phyloP scores from a whole-genome alignment of 2,888 invertebrate genomes.

The Drosophila austrosaltans region DNA sequence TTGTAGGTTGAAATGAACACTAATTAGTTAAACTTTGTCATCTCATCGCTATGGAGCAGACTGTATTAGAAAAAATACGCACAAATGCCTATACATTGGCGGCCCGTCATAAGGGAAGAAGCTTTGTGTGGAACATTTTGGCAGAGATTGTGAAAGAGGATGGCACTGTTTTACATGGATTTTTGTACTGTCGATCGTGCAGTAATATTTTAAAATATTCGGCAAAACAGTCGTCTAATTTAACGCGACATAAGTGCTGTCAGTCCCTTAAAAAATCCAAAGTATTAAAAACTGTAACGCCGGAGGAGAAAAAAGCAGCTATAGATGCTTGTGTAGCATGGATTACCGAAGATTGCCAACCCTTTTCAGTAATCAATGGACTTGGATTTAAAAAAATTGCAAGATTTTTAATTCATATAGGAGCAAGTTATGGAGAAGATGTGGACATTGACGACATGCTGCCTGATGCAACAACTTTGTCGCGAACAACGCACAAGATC shows the following conservation, averaged over 20 bases:
- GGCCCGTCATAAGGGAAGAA: background rate
- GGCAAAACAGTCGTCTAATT: too few relatives aligned
- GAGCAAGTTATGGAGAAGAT: too few relatives aligned
- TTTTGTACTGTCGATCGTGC: constrained; percentile 37
- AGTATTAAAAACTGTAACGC: constrained; percentile 21
- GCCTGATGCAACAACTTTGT: constrained; percentile 45
- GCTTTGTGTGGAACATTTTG: constrained; percentile 33
- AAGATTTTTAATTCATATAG: too few relatives aligned
- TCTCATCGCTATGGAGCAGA: too few relatives aligned
- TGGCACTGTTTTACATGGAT: constrained; percentile 35
- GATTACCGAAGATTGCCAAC: too few relatives aligned
- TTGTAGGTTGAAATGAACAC: too few relatives aligned
- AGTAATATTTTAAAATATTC: background rate
- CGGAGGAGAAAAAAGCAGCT: constrained; percentile 23
- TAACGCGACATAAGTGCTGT: constrained; percentile 44
- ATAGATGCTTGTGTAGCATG: too few relatives aligned
- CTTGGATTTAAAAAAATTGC: too few relatives aligned
- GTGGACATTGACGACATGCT: constrained; percentile 11
- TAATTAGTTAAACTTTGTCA: too few relatives aligned
- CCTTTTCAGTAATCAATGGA: too few relatives aligned
- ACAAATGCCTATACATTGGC: too few relatives aligned
- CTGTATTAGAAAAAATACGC: too few relatives aligned
- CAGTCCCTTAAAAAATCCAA: constrained; percentile 32
- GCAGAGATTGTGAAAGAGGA: constrained; percentile 38
- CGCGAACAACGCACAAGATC: constrained; percentile 33